Conservation (phyloP, 2,888 invertebrate genomes). For the Leptothorax acervorum region DNA sequence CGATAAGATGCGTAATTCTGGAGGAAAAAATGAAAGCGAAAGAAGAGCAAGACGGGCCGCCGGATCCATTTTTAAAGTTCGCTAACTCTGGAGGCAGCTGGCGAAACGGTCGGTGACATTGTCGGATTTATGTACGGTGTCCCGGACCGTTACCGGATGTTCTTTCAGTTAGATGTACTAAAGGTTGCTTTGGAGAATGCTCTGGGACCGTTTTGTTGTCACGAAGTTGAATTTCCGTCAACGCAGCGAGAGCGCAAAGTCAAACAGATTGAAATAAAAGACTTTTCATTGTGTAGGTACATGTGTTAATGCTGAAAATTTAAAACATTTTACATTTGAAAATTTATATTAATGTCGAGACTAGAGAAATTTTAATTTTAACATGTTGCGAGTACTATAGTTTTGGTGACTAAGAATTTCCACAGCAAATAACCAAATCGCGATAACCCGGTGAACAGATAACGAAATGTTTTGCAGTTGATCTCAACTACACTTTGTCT, state of each 20-base stretch:
- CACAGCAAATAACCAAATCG: not conserved
- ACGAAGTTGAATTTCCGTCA: not conserved
- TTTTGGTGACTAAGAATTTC: not conserved
- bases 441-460: not conserved
- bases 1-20: constrained; percentile 20
- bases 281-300: not conserved
- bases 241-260: not conserved
- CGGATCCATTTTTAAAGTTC: constrained; percentile 40
- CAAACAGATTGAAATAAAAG: not conserved
- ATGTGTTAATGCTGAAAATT: too few species aligned
- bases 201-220: not conserved
- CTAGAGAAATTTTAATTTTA: not conserved
- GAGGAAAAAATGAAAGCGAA: not conserved
- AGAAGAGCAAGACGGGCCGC: not conserved
- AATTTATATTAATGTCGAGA: not conserved
- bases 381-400: not conserved
- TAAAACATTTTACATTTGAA: not conserved
- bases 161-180: constrained; percentile 6
- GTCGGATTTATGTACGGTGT: constrained; percentile 33
- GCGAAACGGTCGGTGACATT: constrained; percentile 48
- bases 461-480: constrained; percentile 6
- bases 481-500: not conserved
- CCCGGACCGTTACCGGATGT: constrained; percentile 37
- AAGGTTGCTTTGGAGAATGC: constrained; percentile 13
- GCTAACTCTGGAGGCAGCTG: constrained; percentile 33